Evolutionary conservation across 1,140 invertebrate species (phyloP).

Genomic region (Augochlora pura): DNA sequence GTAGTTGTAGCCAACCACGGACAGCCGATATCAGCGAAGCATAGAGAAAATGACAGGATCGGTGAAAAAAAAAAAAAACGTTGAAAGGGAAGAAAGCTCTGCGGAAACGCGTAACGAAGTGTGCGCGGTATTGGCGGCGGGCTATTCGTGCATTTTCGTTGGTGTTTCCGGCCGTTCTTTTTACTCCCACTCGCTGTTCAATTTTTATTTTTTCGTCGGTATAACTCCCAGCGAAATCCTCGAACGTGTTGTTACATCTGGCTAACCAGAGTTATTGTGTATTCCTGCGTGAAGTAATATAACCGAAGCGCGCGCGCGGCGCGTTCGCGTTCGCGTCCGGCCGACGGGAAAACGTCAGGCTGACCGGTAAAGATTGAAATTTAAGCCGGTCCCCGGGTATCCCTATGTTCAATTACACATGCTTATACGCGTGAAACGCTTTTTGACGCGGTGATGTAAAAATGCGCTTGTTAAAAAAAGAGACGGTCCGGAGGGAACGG

Average conservation of each 20-base stretch:
- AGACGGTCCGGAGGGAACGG: background rate
- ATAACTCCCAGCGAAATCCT: slow-evolving; percentile 1
- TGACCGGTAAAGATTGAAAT: slow-evolving; percentile 50
- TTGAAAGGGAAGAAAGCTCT: too few species aligned
- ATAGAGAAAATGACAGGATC: too few species aligned
- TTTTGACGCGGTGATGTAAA: slow-evolving; percentile 54
- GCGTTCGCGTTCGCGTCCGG: too few species aligned
- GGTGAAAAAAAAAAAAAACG: too few species aligned
- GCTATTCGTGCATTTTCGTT: too few species aligned
- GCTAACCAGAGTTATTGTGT: slow-evolving; percentile 19
- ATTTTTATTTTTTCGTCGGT: slow-evolving; percentile 4
- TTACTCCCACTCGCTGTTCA: too few species aligned
- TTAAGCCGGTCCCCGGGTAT: slow-evolving; percentile 40
- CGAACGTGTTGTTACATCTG: slow-evolving; percentile 21
- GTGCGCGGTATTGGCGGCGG: too few species aligned
- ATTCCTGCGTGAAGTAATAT: background rate
- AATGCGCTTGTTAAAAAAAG: slow-evolving; percentile 46
- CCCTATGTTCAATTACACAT: slow-evolving; percentile 59
- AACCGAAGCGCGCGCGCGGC: too few species aligned
- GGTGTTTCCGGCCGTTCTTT: too few species aligned
- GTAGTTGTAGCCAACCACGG: too few species aligned
- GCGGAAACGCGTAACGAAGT: too few species aligned
- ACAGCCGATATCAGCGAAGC: too few species aligned
- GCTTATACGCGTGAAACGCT: slow-evolving; percentile 53
- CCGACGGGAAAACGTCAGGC: background rate